Conservation (phyloP, 2,888 invertebrate species). For the Eumerus sabulonum region DNA sequence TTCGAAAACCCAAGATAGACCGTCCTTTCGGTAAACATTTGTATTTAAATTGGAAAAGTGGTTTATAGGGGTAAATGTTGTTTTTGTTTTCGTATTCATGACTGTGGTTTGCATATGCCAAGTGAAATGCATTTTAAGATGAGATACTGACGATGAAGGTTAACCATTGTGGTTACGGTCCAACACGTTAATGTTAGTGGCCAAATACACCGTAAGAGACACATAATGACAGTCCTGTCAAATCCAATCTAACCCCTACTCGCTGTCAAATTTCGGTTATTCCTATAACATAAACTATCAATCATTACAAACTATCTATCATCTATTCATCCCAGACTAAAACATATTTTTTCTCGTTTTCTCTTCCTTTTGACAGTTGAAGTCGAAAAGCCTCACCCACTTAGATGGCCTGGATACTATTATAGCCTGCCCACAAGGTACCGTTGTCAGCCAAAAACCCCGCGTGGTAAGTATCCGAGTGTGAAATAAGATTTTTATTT, state of each 20-base stretch:
- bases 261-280: too few species aligned
- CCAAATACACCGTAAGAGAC: too few species aligned
- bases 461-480: slow-evolving; percentile 66
- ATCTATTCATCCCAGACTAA: slow-evolving; percentile 27
- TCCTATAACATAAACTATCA: slow-evolving; percentile 14
- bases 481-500: slow-evolving; percentile 53
- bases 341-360: slow-evolving; percentile 36
- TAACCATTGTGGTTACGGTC: too few species aligned
- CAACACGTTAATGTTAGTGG: too few species aligned
- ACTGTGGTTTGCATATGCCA: slow-evolving; percentile 28
- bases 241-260: too few species aligned
- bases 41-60: too few species aligned
- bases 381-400: slow-evolving; percentile 86
- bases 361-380: slow-evolving; percentile 81
- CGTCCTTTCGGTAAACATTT: too few species aligned
- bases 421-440: slow-evolving; percentile 75
- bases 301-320: slow-evolving; percentile 7
- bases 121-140: slow-evolving; percentile 28
- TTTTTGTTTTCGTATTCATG: slow-evolving; percentile 28
- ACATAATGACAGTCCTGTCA: too few species aligned
- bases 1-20: too few species aligned
- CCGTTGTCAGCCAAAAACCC: slow-evolving; percentile 58
- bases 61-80: too few species aligned
- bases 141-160: too few species aligned
- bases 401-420: slow-evolving; percentile 84